phyloP scores from a whole-genome alignment of 2,888 invertebrate species.

The Brachylomia viminalis region DNA sequence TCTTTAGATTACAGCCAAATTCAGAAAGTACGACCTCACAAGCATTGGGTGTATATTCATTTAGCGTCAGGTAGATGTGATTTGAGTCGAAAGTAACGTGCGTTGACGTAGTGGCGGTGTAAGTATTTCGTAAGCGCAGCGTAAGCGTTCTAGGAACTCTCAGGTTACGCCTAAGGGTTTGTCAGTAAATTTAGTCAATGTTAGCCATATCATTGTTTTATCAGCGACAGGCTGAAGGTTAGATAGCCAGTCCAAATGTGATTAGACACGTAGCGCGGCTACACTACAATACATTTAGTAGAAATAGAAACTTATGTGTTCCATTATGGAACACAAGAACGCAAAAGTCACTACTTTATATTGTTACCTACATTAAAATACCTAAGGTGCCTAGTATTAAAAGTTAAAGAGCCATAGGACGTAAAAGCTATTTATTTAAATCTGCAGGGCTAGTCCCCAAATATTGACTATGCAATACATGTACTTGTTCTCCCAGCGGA shows the following conservation, averaged over 20 bases:
- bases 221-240: no score
- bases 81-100: background rate
- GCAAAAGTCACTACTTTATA: no score
- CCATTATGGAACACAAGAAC: no score
- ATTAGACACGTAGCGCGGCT: no score
- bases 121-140: background rate
- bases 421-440: conserved; percentile 68
- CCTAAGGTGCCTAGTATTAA: background rate
- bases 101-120: background rate
- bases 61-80: background rate
- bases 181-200: background rate
- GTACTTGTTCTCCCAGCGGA: conserved; percentile 96
- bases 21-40: background rate
- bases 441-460: conserved; percentile 92
- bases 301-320: background rate
- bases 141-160: background rate
- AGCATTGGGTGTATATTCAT: background rate
- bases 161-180: background rate
- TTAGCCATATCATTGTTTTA: background rate
- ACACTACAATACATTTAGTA: background rate
- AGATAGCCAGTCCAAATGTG: no score
- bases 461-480: conserved; percentile 96
- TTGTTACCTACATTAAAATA: background rate
- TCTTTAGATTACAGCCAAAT: background rate
- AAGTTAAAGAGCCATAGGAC: background rate